Base-by-base conservation (phyloP, 1,140 invertebrate genomes). In the Drosophila orosa region DNA sequence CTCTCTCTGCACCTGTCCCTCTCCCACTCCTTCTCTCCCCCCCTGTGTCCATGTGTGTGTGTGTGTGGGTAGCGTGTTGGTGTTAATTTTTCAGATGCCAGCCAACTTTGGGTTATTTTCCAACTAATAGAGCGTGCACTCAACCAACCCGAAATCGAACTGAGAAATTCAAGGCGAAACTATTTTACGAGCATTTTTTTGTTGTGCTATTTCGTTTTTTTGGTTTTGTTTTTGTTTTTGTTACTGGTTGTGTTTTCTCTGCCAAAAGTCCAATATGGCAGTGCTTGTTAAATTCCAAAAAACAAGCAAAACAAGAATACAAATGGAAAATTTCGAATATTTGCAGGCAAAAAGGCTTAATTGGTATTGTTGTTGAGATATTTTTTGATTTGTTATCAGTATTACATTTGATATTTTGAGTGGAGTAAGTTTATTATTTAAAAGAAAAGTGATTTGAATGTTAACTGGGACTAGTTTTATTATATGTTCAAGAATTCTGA, bases 31-130 rank as follows among this genome's bases (percentile, higher is more conserved):
- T n/a, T 35, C 37, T 65, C 31, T n/a, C n/a, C 29, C 31, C 29
- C n/a, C 27, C 27, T 45, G 10, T 31, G 5, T n/a, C n/a, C n/a
- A n/a, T 29, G 13, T 47, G 22, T 42, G 19, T 44, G 42, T 31
- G 10, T 50, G 48, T 31, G 17, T 33, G 17, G 50, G 31, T 52
- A 52, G 19, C 19, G 8, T 35, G 19, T 60, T 65, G 80, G 73
- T 79, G 75, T 65, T 83, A 80, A 87, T 83, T 87, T 87, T 87
- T 83, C 72, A 83, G 37, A 87, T 87, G 47, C 83, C 83, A 76
- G 48, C 55, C 62, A 83, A 87, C 79, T 80, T 85, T 72, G 58
- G 61, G 48, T 75, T 80, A 79, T 87, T 87, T 63, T 42, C 37
- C 63, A 87, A 79, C 82, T 86, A 85, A 81, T 81, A 86, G 82